Conservation (phyloP, 2,888 invertebrate species). For the Hedya salicella region DNA sequence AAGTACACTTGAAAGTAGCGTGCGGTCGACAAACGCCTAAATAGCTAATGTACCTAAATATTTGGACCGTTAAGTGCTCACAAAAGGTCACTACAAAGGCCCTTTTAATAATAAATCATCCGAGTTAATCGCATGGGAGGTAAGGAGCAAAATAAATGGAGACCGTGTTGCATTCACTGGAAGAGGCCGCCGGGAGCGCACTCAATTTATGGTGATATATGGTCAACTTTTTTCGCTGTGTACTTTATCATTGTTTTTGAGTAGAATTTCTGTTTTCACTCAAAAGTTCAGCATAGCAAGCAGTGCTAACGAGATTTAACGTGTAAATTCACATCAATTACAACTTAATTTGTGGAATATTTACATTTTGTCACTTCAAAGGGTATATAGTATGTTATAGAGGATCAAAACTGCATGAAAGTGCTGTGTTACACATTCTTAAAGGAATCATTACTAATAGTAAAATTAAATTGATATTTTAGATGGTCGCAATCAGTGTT, state of each 20-base stretch:
- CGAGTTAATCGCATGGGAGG: constrained; percentile 57
- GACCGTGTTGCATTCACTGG: constrained; percentile 28
- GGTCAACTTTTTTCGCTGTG: not conserved
- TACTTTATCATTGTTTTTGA: not conserved
- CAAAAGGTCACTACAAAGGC: constrained; percentile 62
- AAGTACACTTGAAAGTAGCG: constrained; percentile 40
- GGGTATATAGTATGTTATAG: too few relatives aligned
- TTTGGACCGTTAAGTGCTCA: constrained; percentile 59
- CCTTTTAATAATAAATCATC: constrained; percentile 70
- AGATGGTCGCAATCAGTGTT: too few relatives aligned
- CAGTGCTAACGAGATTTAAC: too few relatives aligned
- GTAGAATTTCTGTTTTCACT: too few relatives aligned
- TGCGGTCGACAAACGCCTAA: constrained; percentile 44
- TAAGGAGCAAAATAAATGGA: constrained; percentile 37
- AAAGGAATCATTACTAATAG: too few relatives aligned
- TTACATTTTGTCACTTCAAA: too few relatives aligned
- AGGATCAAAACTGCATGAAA: too few relatives aligned
- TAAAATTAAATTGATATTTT: too few relatives aligned
- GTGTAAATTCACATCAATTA: too few relatives aligned
- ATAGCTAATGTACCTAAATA: constrained; percentile 59
- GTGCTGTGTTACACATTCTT: too few relatives aligned
- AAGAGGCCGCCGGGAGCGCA: constrained; percentile 16
- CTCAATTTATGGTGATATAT: constrained; percentile 15
- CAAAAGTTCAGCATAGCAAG: too few relatives aligned
- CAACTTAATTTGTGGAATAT: too few relatives aligned